phyloP scores from a whole-genome alignment of 2,797 vertebrate species.

The Hirundo rustica region DNA sequence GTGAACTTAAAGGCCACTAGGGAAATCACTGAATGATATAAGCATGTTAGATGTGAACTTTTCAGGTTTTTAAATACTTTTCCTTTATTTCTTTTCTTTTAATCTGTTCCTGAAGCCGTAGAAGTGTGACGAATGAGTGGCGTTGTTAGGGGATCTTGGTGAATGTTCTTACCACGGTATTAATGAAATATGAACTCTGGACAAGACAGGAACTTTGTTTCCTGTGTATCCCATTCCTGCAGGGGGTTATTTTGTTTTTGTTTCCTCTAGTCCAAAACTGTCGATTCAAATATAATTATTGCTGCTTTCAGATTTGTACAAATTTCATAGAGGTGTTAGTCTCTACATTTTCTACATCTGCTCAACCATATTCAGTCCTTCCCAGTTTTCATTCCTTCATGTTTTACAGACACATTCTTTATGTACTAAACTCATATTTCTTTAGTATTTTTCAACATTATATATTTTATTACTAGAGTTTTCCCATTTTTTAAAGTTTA shows the following conservation, averaged over 20 bases:
- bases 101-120: background rate
- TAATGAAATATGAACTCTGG: background rate
- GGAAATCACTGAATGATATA: slow-evolving; percentile 39
- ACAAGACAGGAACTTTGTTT: background rate
- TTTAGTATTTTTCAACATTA: background rate
- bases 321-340: background rate
- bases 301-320: background rate
- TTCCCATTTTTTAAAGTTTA: background rate
- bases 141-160: background rate
- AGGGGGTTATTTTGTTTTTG: background rate
- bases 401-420: background rate
- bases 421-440: background rate
- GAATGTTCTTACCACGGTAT: background rate
- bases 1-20: slow-evolving; percentile 31
- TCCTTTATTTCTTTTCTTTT: background rate
- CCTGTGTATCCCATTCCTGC: background rate
- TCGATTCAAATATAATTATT: background rate
- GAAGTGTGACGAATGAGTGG: slow-evolving; percentile 4
- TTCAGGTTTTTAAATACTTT: background rate
- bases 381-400: background rate
- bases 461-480: background rate
- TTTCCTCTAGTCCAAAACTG: background rate
- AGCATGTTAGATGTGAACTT: background rate
- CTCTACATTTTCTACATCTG: background rate
- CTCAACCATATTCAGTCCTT: background rate